Evolutionary conservation across 2,113 vertebrate species (phyloP), one percentile per base, ranked within the genome.

Genomic region (Reinhardtius hippoglossoides): DNA sequence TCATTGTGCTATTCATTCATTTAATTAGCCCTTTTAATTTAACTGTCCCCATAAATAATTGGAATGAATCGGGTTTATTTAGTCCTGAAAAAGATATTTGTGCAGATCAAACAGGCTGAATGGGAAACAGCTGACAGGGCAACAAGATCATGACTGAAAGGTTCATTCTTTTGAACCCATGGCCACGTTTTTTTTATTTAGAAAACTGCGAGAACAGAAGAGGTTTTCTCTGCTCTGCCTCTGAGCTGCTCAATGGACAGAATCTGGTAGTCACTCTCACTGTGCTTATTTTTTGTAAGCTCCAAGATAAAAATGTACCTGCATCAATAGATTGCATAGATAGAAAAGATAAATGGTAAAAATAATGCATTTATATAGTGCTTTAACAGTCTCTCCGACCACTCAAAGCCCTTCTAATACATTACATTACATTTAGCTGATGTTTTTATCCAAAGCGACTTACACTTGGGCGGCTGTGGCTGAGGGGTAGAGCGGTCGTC

Each of bases 1-100:
- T 75, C 52, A 55, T 83, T 86, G 77, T 81, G 21, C 20, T 48
- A 48, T 46, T 70, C 54, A 40, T 70, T 74, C 4, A 55, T 73
- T 48, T 27, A 5, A 63, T 79, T 23, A 12, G 26, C 12, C 16
- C 50, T 37, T 76, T 81, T 68, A 15, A 23, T 62, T 27, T 15
- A 55, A 50, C 55, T 48, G 14, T 1, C 48, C 23, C 35, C 15
- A 16, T 23, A 55, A 12, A 55, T 55, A 13, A 23, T 23, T 10
- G 21, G 12, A 56, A 13, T 56, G 21, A 24, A 24, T 56, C 54
- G 12, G n/a, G 54, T 56, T 23, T 56, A 56, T 23, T 56, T 13
- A 24, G 12, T 6, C 23, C 9, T 14, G 3, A 56, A 56, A 56
- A 4, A 24, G 12, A 13, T 5, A 8, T 20, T n/a, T n/a, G 50